Evolutionary conservation across 2,888 invertebrate genomes (phyloP).

Genomic region (Campopleginae sp.): DNA sequence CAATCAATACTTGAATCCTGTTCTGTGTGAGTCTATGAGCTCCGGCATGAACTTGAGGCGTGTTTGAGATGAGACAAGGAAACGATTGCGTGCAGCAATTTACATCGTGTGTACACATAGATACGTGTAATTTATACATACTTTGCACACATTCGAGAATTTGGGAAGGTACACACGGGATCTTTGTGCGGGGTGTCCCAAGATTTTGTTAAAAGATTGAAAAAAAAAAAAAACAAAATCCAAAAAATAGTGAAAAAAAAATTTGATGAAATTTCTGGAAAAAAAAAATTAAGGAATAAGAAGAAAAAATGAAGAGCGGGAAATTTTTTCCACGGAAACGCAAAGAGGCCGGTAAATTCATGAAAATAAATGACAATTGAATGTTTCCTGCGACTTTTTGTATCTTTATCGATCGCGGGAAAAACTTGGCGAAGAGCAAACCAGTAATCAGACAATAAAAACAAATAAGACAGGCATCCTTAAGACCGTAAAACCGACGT

Average conservation of each 20-base stretch:
- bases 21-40: conserved; percentile 71
- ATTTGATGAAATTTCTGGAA: neutral
- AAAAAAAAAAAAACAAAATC: neutral
- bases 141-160: neutral
- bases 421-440: neutral
- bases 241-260: neutral
- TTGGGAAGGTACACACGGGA: neutral
- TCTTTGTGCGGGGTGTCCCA: neutral
- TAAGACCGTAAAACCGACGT: conserved; percentile 30
- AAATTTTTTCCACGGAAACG: too few relatives aligned
- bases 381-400: neutral
- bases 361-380: neutral
- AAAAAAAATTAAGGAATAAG: too few relatives aligned
- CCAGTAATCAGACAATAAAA: conserved; percentile 1
- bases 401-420: conserved; percentile 3
- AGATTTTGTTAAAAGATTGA: neutral
- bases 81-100: conserved; percentile 67
- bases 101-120: conserved; percentile 50
- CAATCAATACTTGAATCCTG: conserved; percentile 83
- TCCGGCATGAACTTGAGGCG: conserved; percentile 73
- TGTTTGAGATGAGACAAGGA: conserved; percentile 73
- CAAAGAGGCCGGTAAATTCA: too few relatives aligned
- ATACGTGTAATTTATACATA: conserved; percentile 5
- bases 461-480: neutral
- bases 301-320: too few relatives aligned